These are phyloP conservation scores for Hephaestus fuliginosus DNA, from an alignment of 2,797 vertebrate genomes.

Conservation along the genomic window DNA sequence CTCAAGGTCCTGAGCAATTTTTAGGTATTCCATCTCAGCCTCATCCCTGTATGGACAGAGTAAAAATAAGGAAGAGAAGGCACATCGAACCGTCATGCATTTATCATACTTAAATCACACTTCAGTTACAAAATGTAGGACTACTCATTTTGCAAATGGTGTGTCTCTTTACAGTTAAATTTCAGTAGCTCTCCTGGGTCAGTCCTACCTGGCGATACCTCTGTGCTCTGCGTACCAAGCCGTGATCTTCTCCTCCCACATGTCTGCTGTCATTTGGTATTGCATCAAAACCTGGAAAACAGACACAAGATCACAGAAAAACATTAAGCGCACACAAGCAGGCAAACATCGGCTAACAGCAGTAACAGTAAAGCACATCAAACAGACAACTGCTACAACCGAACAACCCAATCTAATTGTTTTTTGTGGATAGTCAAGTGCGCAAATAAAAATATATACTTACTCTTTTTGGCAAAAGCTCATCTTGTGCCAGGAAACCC, in stretches of 20 bases:
- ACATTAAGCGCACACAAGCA: not conserved
- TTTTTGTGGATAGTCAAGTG: not conserved
- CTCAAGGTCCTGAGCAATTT: conserved; percentile 95
- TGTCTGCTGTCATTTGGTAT: conserved; percentile 96
- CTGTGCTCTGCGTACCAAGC: conserved; percentile 95
- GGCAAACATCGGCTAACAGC: not conserved
- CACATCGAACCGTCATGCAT: not conserved
- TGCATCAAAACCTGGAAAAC: conserved; percentile 83
- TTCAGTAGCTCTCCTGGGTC: conserved; percentile 13
- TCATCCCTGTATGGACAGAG: conserved; percentile 85
- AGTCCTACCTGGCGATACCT: conserved; percentile 92
- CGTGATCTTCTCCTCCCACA: conserved; percentile 98
- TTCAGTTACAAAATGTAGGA: conserved; percentile 3
- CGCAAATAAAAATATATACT: conserved; percentile 62
- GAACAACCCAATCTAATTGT: not conserved
- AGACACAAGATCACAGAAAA: conserved; percentile 14
- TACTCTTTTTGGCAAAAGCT: conserved; percentile 93
- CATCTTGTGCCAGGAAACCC: conserved; percentile 93
- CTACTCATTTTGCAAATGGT: conserved; percentile 1
- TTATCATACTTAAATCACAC: not conserved
- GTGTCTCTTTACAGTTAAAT: conserved; percentile 14
- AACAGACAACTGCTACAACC: not conserved
- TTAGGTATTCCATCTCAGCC: conserved; percentile 96
- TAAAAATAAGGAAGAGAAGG: conserved; percentile 3
- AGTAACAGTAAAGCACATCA: not conserved